Evolutionary conservation across 2,888 invertebrate genomes (phyloP), one percentile per base, ranked within the genome.

Genomic region (Cataglyphis livida): DNA sequence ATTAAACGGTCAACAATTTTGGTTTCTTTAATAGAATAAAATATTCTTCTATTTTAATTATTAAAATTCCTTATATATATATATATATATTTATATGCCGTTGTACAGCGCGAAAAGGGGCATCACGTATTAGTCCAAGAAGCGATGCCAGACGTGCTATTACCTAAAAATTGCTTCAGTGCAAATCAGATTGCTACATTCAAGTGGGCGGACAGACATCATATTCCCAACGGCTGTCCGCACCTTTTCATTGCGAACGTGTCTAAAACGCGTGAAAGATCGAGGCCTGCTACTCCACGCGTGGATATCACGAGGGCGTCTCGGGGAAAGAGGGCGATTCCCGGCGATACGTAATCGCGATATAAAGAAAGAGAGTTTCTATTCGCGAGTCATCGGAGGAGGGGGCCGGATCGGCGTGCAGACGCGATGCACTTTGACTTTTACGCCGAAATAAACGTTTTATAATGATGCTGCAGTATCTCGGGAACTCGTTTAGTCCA

Each of bases 381-480:
- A 88, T 84, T 86, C 89, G 81, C 90, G 91, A 91, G 91, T 91
- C 90, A 91, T 91, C 87, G 82, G 71, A 35, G 64, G 82, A 66
- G 51, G 64, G 57, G 51, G 71, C 51, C 38, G 28, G 61, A 57
- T 38, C 21, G 62, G 71, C 70, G 64, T 71, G 70, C 71, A 81
- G 87, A 81, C 83, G 66, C 82, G 87, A 87, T 91, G 89, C 87
- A 87, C 90, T 87, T 89, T 89, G 89, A 90, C 89, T 90, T 91
- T 91, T 91, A 88, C 84, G 86, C 87, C 85, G 90, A 91, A 92
- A 89, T 91, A 91, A 92, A 91, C 91, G 91, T 91, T 90, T 89
- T 90, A 88, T 92, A 92, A 91, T 92, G 91, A 93, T 89, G 90
- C 88, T 84, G 91, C 92, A 90, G 85, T 91, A 91, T 91, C 86